Percentiles rank a stretch among this genome's conserved stretches.
Evolutionary conservation across 2,113 vertebrate species (phyloP).

Genomic region (Oncorhynchus mykiss): DNA sequence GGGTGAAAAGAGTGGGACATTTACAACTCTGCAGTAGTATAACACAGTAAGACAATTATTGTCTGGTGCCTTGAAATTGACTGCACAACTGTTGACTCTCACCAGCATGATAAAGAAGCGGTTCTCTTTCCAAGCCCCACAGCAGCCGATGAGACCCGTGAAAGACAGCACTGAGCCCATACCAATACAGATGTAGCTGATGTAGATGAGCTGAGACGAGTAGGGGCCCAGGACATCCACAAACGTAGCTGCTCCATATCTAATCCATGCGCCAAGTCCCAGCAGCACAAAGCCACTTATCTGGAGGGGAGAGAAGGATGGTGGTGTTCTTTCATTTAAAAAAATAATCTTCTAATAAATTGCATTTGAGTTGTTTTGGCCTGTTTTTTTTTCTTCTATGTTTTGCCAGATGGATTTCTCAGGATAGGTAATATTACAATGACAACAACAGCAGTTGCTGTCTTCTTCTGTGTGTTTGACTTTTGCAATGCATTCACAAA

Average conservation of each 20-base stretch:
- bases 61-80: background rate
- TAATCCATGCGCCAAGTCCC: conserved; percentile 37
- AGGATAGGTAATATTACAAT: too few species aligned
- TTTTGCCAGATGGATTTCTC: too few species aligned
- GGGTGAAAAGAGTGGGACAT: background rate
- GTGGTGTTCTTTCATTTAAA: background rate
- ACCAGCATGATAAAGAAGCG: conserved; percentile 24
- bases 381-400: background rate
- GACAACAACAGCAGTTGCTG: too few species aligned
- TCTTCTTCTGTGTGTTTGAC: too few species aligned
- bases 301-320: conserved; percentile 20
- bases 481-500: too few species aligned
- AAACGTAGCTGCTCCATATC: conserved; percentile 18
- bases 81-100: conserved; percentile 3
- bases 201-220: conserved; percentile 17
- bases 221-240: conserved; percentile 26
- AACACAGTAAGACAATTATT: background rate
- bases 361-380: background rate
- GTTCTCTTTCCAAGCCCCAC: conserved; percentile 25
- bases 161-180: background rate
- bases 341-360: background rate
- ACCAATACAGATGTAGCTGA: conserved; percentile 26
- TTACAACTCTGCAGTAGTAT: background rate
- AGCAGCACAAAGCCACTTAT: conserved; percentile 33
- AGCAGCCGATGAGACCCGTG: conserved; percentile 26